These are phyloP conservation scores for Psettodes erumei DNA, from an alignment of 2,113 vertebrate genomes.

Conservation along the genomic window DNA sequence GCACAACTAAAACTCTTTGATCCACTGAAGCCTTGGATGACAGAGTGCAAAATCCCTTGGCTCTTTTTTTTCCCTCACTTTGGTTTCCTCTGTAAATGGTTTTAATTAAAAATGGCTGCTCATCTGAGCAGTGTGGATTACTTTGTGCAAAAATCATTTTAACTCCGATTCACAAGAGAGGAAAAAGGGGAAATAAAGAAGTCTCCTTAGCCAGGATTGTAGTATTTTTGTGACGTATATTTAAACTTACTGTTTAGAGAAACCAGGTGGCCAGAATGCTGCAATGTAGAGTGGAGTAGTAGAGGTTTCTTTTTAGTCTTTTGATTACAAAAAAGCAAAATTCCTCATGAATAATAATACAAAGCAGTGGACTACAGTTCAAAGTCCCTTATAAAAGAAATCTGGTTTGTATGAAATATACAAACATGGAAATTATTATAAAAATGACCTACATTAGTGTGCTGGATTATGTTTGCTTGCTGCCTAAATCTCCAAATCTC, in stretches of 20 bases:
- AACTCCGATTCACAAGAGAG: slow-evolving; percentile 45
- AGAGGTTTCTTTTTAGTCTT: background rate
- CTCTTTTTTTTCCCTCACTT: slow-evolving; percentile 59
- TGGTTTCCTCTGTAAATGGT: slow-evolving; percentile 74
- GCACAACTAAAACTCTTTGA: slow-evolving; percentile 73
- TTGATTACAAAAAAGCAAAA: background rate
- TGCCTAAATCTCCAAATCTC: slow-evolving; percentile 72
- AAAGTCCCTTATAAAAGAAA: slow-evolving; percentile 16
- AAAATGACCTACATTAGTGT: slow-evolving; percentile 69
- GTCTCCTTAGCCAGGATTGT: slow-evolving; percentile 10
- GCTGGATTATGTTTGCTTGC: slow-evolving; percentile 65
- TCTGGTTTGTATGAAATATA: slow-evolving; percentile 21
- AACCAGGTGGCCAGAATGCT: slow-evolving; percentile 13
- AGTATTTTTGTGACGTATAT: slow-evolving; percentile 30
- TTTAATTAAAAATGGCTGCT: slow-evolving; percentile 80
- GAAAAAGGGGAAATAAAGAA: slow-evolving; percentile 3
- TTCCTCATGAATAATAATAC: slow-evolving; percentile 7
- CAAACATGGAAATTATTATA: slow-evolving; percentile 54
- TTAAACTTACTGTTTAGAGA: slow-evolving; percentile 27
- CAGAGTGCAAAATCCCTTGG: slow-evolving; percentile 67
- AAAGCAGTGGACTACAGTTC: background rate
- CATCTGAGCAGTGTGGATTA: slow-evolving; percentile 69
- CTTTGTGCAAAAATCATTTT: slow-evolving; percentile 61
- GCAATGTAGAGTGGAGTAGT: background rate
- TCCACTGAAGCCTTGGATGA: slow-evolving; percentile 68